phyloP scores from a whole-genome alignment of 2,113 vertebrate species.

The Dolichallabes microphthalmus region DNA sequence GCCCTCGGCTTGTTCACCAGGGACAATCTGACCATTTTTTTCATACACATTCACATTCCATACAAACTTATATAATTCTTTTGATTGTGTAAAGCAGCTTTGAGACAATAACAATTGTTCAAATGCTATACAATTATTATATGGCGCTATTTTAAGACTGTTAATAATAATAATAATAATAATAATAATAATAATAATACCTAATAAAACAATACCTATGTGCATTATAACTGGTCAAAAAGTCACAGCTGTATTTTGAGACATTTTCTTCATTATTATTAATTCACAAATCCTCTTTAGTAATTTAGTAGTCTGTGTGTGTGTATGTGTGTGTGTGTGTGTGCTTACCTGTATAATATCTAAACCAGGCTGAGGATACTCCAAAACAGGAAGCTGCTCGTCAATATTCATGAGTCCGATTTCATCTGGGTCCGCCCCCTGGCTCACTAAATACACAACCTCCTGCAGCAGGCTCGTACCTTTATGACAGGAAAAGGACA shows the following conservation, averaged over 20 bases:
- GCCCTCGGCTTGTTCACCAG: too few relatives aligned
- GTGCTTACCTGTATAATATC: conserved; percentile 92
- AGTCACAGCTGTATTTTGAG: neutral
- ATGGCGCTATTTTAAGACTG: too few relatives aligned
- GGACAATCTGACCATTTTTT: too few relatives aligned
- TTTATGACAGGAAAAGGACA: conserved; percentile 55
- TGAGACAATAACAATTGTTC: too few relatives aligned
- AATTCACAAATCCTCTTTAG: neutral
- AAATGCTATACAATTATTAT: too few relatives aligned
- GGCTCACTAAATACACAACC: conserved; percentile 95
- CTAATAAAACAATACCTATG: neutral
- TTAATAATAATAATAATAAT: neutral
- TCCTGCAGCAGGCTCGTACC: conserved; percentile 96
- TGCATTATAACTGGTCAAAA: neutral
- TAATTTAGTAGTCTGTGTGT: neutral
- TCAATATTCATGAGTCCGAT: conserved; percentile 99
- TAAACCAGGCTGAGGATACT: conserved; percentile 94
- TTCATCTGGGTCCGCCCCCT: conserved; percentile 95
- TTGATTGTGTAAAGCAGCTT: too few relatives aligned
- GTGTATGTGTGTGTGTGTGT: conserved; percentile 15
- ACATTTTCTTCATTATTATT: neutral
- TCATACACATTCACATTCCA: too few relatives aligned
- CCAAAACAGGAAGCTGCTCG: conserved; percentile 93
- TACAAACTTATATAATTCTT: too few relatives aligned
- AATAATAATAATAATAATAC: neutral